A percentile compares a stretch with the other conserved stretches of the same genome.
Evolutionary conservation across 1,140 invertebrate genomes (phyloP).

Genomic region (Zaprionus nigranus): DNA sequence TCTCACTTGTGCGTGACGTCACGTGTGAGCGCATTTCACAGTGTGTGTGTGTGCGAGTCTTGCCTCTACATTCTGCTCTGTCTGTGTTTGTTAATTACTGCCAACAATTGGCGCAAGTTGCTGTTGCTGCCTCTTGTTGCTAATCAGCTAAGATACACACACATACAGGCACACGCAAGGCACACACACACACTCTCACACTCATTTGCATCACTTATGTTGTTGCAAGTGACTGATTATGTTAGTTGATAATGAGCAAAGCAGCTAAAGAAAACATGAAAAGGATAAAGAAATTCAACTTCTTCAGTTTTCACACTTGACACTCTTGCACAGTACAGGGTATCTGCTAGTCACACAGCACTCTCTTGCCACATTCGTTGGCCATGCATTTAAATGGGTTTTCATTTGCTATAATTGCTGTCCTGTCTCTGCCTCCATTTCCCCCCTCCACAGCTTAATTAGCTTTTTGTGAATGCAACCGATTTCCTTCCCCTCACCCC

Average conservation of each 20-base stretch:
- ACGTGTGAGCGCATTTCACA: constrained; percentile 48
- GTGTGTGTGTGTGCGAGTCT: constrained; percentile 8
- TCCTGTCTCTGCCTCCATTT: constrained; percentile 18
- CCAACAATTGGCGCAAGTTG: constrained; percentile 62
- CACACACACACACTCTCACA: constrained; percentile 22
- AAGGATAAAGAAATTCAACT: not conserved
- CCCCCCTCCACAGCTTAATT: constrained; percentile 42
- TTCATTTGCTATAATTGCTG: constrained; percentile 60
- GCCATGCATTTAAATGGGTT: constrained; percentile 72
- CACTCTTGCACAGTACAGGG: not conserved
- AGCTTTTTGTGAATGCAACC: constrained; percentile 30
- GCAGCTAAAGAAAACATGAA: constrained; percentile 35
- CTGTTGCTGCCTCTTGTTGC: constrained; percentile 27
- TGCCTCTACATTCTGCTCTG: not conserved
- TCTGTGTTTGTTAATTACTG: constrained; percentile 70
- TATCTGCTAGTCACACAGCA: constrained; percentile 13
- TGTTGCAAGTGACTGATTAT: constrained; percentile 70
- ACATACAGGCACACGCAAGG: constrained; percentile 32
- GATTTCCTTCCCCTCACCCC: not conserved
- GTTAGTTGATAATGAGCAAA: constrained; percentile 75
- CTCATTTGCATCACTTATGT: constrained; percentile 24
- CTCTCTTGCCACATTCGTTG: not conserved
- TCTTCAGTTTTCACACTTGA: not conserved
- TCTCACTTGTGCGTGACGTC: constrained; percentile 78
- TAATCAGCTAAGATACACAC: constrained; percentile 42